Conservation (phyloP, 2,113 vertebrate species). For the Tragelaphus strepsiceros region DNA sequence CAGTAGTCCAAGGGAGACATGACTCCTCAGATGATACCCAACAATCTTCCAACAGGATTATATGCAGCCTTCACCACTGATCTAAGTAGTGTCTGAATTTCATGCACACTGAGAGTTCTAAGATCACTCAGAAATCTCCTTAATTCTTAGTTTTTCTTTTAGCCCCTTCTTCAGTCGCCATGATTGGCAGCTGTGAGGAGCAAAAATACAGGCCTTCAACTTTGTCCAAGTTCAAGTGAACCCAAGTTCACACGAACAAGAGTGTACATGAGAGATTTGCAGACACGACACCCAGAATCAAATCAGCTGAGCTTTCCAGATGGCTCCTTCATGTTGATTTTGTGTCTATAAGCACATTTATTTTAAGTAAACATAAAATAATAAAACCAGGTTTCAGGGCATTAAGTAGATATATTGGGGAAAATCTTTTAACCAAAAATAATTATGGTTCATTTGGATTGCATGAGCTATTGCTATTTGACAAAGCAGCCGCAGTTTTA, state of each 20-base stretch:
- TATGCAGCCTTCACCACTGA: neutral
- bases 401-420: constrained; percentile 10
- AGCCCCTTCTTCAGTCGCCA: neutral
- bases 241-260: neutral
- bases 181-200: neutral
- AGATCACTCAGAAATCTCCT: neutral
- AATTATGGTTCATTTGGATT: neutral
- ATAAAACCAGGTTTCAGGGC: neutral
- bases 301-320: neutral
- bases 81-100: neutral
- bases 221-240: neutral
- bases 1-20: neutral
- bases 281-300: neutral
- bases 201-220: neutral
- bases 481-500: constrained; percentile 9
- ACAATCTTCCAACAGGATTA: neutral
- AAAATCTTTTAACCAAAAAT: neutral
- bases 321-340: neutral
- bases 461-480: neutral
- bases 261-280: neutral
- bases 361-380: neutral
- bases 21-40: neutral
- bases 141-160: neutral
- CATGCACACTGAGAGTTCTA: neutral
- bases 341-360: neutral